Percentiles rank a stretch among this genome's conserved stretches.
These are phyloP conservation scores for Poeciliopsis retropinna DNA, from an alignment of 2,113 vertebrate genomes.

Conservation along the genomic window DNA sequence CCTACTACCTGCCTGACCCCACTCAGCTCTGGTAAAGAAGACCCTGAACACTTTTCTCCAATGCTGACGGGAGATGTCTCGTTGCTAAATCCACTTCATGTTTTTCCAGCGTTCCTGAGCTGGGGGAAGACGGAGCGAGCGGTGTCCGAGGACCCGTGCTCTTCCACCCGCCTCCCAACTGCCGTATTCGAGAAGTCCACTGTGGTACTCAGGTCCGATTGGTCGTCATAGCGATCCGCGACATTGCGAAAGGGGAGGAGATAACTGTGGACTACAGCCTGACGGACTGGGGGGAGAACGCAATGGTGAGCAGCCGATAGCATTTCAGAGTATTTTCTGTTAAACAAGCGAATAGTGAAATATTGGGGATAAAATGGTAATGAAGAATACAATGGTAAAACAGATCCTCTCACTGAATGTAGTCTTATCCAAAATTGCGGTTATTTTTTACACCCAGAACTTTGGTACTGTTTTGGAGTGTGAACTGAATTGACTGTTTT, in stretches of 20 bases:
- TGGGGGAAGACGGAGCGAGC: constrained; percentile 77
- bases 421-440: too few species aligned
- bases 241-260: constrained; percentile 83
- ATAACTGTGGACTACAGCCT: constrained; percentile 84
- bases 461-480: too few species aligned
- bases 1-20: constrained; percentile 80
- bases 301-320: constrained; percentile 68
- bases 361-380: too few species aligned
- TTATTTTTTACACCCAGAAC: too few species aligned
- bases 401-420: too few species aligned
- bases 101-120: constrained; percentile 76
- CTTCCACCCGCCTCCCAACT: constrained; percentile 81
- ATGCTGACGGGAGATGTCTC: background rate
- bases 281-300: constrained; percentile 81
- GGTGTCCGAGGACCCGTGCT: constrained; percentile 78
- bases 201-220: constrained; percentile 82
- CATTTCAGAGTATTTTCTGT: too few species aligned
- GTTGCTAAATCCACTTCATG: background rate
- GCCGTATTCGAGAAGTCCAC: constrained; percentile 82
- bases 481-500: too few species aligned
- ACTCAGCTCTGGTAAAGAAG: constrained; percentile 79
- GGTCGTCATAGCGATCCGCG: constrained; percentile 82
- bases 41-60: background rate
- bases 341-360: too few species aligned
- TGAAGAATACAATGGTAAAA: too few species aligned